Conservation (phyloP, 1,140 invertebrate genomes). For the Littorina saxatilis region DNA sequence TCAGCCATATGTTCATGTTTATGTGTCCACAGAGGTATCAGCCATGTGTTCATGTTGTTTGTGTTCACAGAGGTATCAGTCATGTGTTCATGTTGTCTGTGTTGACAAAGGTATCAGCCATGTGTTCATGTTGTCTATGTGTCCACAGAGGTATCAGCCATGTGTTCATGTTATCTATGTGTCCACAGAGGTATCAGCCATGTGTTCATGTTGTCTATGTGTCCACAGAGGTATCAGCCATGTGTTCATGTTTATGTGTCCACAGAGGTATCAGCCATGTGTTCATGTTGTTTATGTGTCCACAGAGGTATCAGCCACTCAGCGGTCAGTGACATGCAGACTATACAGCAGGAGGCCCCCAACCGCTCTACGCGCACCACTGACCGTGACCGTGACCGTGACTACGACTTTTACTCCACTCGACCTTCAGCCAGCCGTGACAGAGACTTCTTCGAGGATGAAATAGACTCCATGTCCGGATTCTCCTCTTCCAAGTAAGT, state of each 20-base stretch:
- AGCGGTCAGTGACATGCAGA: constrained; percentile 93
- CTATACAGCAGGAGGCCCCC: constrained; percentile 85
- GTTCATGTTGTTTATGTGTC: not conserved
- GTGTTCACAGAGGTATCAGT: constrained; percentile 83
- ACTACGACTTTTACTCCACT: constrained; percentile 33
- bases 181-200: constrained; percentile 88
- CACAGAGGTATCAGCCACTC: constrained; percentile 92
- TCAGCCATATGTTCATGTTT: too few species aligned
- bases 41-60: too few species aligned
- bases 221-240: too few species aligned
- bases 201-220: too few species aligned
- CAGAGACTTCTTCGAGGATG: constrained; percentile 75
- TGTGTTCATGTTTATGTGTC: not conserved
- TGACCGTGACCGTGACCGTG: constrained; percentile 36
- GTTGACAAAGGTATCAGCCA: too few species aligned
- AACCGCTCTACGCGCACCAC: too few species aligned
- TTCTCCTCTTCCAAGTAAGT: constrained; percentile 70
- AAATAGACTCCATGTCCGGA: constrained; percentile 73
- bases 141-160: constrained; percentile 88
- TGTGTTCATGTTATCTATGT: not conserved
- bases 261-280: too few species aligned
- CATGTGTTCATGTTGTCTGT: too few species aligned
- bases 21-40: too few species aligned
- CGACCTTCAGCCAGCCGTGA: constrained; percentile 35
- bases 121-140: not conserved